Percentiles rank a stretch among this genome's conserved stretches.
Conservation (phyloP, 2,797 vertebrate species). For the Sebastes hubbsi region DNA sequence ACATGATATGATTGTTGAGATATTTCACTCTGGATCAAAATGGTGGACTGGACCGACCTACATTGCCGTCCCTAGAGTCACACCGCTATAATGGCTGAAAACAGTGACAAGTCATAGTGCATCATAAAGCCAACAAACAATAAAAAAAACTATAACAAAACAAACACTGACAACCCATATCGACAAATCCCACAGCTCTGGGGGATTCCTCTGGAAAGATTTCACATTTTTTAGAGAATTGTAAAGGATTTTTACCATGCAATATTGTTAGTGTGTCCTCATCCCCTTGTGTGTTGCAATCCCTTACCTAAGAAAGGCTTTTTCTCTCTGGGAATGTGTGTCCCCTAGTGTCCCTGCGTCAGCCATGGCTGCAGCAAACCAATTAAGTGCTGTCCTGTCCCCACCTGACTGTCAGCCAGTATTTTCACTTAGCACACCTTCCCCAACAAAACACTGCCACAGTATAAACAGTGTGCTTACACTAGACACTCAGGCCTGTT, state of each 20-base stretch:
- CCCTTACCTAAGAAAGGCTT: slow-evolving; percentile 36
- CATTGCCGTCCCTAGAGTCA: background rate
- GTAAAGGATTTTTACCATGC: slow-evolving; percentile 15
- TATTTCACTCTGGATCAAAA: background rate
- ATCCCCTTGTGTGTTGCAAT: slow-evolving; percentile 52
- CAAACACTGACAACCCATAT: background rate
- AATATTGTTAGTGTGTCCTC: slow-evolving; percentile 22
- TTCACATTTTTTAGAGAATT: slow-evolving; percentile 12
- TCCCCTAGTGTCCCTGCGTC: slow-evolving; percentile 34
- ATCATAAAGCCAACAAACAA: slow-evolving; percentile 5
- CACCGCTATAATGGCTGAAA: background rate
- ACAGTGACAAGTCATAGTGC: background rate
- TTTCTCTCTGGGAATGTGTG: slow-evolving; percentile 29
- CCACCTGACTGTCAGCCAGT: slow-evolving; percentile 31
- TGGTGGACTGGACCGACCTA: background rate
- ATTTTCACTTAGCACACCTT: slow-evolving; percentile 34
- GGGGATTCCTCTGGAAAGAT: slow-evolving; percentile 4
- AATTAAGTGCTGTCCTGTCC: slow-evolving; percentile 43
- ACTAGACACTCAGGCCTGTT: background rate
- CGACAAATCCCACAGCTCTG: slow-evolving; percentile 21
- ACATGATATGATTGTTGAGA: background rate
- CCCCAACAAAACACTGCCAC: background rate
- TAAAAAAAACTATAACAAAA: slow-evolving; percentile 2
- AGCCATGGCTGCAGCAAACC: slow-evolving; percentile 49
- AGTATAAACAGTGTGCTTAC: background rate